Evolutionary conservation across 37 sponge, comb jelly and placozoan species (phyloP).

Genomic region (Tethya wilhelma): DNA sequence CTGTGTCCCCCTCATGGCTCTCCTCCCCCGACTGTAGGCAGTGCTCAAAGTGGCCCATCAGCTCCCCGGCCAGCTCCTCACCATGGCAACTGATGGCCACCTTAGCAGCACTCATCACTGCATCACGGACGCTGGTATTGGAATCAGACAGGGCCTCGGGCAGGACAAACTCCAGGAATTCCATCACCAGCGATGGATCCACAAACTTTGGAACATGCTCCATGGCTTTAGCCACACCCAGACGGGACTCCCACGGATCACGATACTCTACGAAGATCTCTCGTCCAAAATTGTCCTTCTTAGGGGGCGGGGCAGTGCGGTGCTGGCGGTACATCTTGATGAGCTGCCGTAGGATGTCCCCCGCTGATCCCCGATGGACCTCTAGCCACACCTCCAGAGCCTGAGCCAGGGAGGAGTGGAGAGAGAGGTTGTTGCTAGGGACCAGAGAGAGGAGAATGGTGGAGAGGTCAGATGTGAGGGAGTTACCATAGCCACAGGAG

Average conservation of each 20-base stretch:
- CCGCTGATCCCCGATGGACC: background rate
- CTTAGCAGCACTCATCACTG: slow-evolving; percentile 76
- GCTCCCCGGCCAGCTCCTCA: slow-evolving; percentile 63
- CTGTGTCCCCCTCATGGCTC: slow-evolving; percentile 66
- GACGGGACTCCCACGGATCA: slow-evolving; percentile 84
- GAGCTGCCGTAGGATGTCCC: slow-evolving; percentile 28
- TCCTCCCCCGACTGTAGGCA: slow-evolving; percentile 55
- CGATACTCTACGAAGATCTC: slow-evolving; percentile 12
- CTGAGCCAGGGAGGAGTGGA: slow-evolving; percentile 52
- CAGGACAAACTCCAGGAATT: slow-evolving; percentile 73
- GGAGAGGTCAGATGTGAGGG: slow-evolving; percentile 27
- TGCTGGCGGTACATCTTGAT: slow-evolving; percentile 36
- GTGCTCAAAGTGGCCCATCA: slow-evolving; percentile 88
- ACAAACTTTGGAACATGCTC: slow-evolving; percentile 42
- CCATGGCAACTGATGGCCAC: slow-evolving; percentile 78
- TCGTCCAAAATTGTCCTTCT: slow-evolving; percentile 60
- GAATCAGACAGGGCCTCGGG: slow-evolving; percentile 77
- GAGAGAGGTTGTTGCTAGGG: slow-evolving; percentile 1
- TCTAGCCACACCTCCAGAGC: slow-evolving; percentile 60
- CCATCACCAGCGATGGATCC: background rate
- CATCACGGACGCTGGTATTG: slow-evolving; percentile 53
- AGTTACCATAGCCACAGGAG: slow-evolving; percentile 5
- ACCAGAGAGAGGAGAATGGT: slow-evolving; percentile 30
- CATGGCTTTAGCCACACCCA: slow-evolving; percentile 87
- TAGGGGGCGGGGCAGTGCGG: slow-evolving; percentile 36